Evolutionary conservation across 1,140 invertebrate genomes (phyloP).

Genomic region (Lordiphosa collinella): DNA sequence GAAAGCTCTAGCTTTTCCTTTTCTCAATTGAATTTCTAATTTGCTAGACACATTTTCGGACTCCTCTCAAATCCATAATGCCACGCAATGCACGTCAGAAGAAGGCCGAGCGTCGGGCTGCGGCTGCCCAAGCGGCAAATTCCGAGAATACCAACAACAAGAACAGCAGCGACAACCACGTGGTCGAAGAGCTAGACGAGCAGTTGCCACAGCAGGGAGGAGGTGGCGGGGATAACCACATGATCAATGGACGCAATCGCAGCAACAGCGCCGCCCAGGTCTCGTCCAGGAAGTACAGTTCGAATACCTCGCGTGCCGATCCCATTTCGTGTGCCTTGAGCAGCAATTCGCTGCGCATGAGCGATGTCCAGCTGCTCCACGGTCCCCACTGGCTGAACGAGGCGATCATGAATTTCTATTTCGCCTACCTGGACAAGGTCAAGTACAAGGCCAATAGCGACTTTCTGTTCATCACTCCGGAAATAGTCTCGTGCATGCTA

Average conservation of each 20-base stretch:
- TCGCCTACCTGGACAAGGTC: slow-evolving; percentile 89
- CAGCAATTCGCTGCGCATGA: slow-evolving; percentile 87
- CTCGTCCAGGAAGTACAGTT: neutral
- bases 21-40: too few species aligned
- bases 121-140: neutral
- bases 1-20: too few species aligned
- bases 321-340: slow-evolving; percentile 86
- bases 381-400: slow-evolving; percentile 93
- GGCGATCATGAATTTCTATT: slow-evolving; percentile 88
- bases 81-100: too few species aligned
- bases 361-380: slow-evolving; percentile 87
- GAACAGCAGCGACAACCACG: neutral
- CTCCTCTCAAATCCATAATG: too few species aligned
- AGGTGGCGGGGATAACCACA: neutral
- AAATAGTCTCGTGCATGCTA: slow-evolving; percentile 91
- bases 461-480: slow-evolving; percentile 89
- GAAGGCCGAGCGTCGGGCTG: neutral
- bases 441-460: slow-evolving; percentile 82
- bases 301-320: slow-evolving; percentile 42
- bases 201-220: slow-evolving; percentile 2
- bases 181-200: neutral
- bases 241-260: neutral
- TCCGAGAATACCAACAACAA: neutral
- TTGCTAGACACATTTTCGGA: too few species aligned
- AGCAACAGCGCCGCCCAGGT: neutral